Evolutionary conservation across 2,888 invertebrate species (phyloP), one percentile per base, ranked within the genome.

Genomic region (Volucella zonaria): DNA sequence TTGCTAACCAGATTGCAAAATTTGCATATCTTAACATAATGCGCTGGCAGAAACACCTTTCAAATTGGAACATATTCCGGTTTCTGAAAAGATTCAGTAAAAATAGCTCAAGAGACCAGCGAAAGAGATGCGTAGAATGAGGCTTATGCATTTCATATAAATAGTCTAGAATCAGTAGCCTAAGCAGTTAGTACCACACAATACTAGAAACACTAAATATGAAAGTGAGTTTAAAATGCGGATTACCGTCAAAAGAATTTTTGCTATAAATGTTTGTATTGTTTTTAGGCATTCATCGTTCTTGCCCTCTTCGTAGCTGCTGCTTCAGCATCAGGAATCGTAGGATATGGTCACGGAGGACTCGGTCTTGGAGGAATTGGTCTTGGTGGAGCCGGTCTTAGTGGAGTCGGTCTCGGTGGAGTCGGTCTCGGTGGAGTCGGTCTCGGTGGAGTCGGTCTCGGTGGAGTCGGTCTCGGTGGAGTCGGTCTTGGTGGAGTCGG

Each of bases 281-380:
- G 40, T 15, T 66, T 75, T 61, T 47, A 76, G 76, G 12, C 68
- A 3, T 68, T 76, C 76, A 51, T 76, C 38, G 76, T 52, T 68
- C 40, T 76, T 14, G 67, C 52, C 8, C 43, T 61, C 45, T 38
- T 68, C 40, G 61, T 42, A 56, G 74, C 66, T 61, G 38, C 76
- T 23, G 76, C 76, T n/a, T 68, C 76, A 40, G 76, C 76, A 52
- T 61, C 66, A 12, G 23, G 51, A 47, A 31, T 76, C 47, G 0
- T 49, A 4, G 52, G 58, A 18, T 47, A 10, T 11, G 45, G 61
- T 1, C 23, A 3, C 0, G 23, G 45, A 8, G 51, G 14, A 51
- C 51, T 14, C 18, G 9, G 15, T n/a, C 15, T 10, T 9, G 12
- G 59, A 9, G 11, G 38, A 10, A 14, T 1, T 2, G 14, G 45